Conservation (phyloP, 2,888 invertebrate genomes). For the Shargacucullia verbasci region DNA sequence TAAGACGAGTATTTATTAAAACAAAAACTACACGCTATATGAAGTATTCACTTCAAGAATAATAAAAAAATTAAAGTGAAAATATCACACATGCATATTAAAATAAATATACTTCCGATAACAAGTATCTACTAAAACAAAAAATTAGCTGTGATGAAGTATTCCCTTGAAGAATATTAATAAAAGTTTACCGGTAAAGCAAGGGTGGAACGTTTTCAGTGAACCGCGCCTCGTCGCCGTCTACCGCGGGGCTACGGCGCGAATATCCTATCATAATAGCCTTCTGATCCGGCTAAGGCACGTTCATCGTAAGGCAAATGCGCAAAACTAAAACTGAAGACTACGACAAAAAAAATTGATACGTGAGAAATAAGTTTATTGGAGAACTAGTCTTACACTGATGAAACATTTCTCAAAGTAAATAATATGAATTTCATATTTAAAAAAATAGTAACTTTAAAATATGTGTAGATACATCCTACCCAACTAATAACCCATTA, state of each 20-base stretch:
- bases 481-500: too few species aligned
- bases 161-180: conserved; percentile 41
- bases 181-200: conserved; percentile 61
- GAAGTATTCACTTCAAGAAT: too few species aligned
- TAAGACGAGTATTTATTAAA: too few species aligned
- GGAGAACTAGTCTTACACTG: too few species aligned
- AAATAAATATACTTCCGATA: background rate
- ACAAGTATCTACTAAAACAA: conserved; percentile 7
- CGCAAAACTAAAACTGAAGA: conserved; percentile 23
- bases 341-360: too few species aligned
- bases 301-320: conserved; percentile 58
- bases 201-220: conserved; percentile 53
- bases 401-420: too few species aligned
- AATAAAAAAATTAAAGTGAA: too few species aligned
- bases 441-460: too few species aligned
- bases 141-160: conserved; percentile 17
- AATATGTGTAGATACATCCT: too few species aligned
- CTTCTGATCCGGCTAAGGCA: conserved; percentile 65
- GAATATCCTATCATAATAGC: conserved; percentile 74
- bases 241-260: conserved; percentile 72
- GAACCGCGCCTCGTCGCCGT: conserved; percentile 66
- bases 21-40: conserved; percentile 41
- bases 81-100: conserved; percentile 21
- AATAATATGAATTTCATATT: too few species aligned
- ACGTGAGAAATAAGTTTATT: too few species aligned